Evolutionary conservation across 2,113 vertebrate genomes (phyloP).

Genomic region (Ahaetulla prasina): DNA sequence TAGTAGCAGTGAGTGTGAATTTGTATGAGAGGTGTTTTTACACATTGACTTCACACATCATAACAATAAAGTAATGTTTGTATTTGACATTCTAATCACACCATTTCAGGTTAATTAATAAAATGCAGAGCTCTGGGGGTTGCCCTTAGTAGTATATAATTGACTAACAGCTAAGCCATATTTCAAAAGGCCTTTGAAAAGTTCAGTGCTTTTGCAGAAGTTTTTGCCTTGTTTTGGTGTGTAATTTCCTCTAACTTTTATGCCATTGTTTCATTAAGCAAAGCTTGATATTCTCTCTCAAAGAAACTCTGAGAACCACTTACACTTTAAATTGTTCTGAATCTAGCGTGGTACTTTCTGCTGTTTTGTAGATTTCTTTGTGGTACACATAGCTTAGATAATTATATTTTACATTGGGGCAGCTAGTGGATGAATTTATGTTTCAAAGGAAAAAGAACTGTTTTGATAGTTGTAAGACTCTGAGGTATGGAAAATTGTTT

Average conservation of each 20-base stretch:
- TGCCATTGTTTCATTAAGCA: conserved; percentile 24
- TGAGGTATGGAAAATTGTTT: background rate
- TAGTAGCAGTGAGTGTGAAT: conserved; percentile 53
- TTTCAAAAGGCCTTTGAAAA: conserved; percentile 53
- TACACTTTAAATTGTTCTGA: background rate
- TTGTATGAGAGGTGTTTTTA: conserved; percentile 58
- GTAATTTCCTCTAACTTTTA: conserved; percentile 24
- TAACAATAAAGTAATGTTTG: conserved; percentile 38
- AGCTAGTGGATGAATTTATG: conserved; percentile 17
- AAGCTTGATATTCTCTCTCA: background rate
- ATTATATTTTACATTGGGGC: conserved; percentile 23
- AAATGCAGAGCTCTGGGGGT: conserved; percentile 54
- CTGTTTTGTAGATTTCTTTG: background rate
- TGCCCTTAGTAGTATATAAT: conserved; percentile 64
- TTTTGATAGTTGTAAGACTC: background rate
- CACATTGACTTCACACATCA: conserved; percentile 49
- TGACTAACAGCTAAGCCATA: conserved; percentile 63
- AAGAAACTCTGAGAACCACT: background rate
- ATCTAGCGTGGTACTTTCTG: background rate
- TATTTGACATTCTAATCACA: conserved; percentile 53
- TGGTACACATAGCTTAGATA: background rate
- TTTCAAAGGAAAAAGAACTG: background rate
- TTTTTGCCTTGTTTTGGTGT: conserved; percentile 43
- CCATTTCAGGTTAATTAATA: conserved; percentile 67
- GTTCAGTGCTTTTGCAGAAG: conserved; percentile 58